These are phyloP conservation scores for Macrosoma leucophasiata DNA, from an alignment of 2,888 invertebrate genomes.

Conservation along the genomic window DNA sequence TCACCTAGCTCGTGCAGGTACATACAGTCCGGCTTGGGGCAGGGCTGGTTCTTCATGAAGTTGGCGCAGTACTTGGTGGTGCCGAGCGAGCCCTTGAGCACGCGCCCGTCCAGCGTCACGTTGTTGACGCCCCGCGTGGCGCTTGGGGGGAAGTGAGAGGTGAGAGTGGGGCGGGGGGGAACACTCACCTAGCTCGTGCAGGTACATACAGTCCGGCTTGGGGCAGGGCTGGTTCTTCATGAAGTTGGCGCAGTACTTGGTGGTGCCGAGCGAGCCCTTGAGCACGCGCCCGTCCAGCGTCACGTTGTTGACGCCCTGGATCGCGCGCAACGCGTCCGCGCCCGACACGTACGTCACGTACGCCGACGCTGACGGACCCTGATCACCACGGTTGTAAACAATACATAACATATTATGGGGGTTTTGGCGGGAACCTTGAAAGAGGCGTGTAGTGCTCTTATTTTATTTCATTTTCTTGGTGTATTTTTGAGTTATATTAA, in stretches of 20 bases:
- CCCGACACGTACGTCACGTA: slow-evolving; percentile 96
- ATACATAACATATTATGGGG: no score
- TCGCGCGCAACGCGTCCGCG: slow-evolving; percentile 97
- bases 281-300: slow-evolving; percentile 96
- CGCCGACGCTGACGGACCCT: slow-evolving; percentile 92
- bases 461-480: no score
- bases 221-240: slow-evolving; percentile 98
- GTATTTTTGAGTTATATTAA: no score
- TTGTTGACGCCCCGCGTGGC: slow-evolving; percentile 99
- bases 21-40: slow-evolving; percentile 99
- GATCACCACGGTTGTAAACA: no score
- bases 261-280: slow-evolving; percentile 98
- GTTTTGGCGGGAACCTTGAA: no score
- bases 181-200: slow-evolving; percentile 95
- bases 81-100: slow-evolving; percentile 97
- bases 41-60: slow-evolving; percentile 98
- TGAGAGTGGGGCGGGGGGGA: no score
- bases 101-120: slow-evolving; percentile 95
- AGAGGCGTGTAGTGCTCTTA: no score
- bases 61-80: slow-evolving; percentile 99
- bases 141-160: no score
- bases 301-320: slow-evolving; percentile 98
- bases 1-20: slow-evolving; percentile 98
- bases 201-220: slow-evolving; percentile 99
- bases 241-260: slow-evolving; percentile 99